Evolutionary conservation across 1,140 invertebrate species (phyloP), one percentile per base, ranked within the genome.

Genomic region (Acyrthosiphon pisum): DNA sequence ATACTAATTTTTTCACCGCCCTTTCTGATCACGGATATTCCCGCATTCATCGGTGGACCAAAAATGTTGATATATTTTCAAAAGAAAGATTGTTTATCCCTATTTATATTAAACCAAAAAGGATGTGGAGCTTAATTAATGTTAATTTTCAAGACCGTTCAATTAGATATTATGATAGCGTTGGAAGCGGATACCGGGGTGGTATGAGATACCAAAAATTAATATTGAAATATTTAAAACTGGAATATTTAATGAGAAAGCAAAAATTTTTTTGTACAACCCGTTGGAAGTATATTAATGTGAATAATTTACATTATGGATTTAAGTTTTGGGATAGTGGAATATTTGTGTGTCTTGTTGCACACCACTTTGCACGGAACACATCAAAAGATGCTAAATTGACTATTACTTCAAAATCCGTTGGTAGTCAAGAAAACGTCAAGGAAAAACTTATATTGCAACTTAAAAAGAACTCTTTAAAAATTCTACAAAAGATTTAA

Each of bases 71-170:
- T 95, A 96, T 99, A 91, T 99, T 99, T 95, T 95, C 96, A 4
- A 96, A 97, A 94, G 97, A 99, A 94, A 95, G 98, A 22, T 95
- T 99, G 41, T 95, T 99, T 20, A 96, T 99, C 30, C 99, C 99
- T 0, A 97, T 99, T 46, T 99, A 99, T 96, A 95, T 99, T 41
- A 97, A 97, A 7, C 22, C 53, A 84, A 48, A 93, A 7, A 97
- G 99, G 94, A 99, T 99, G 95, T 99, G 99, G 99, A 99, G 98
- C 95, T 96, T 99, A 96, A 97, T 98, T 26, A 96, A 98, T 30
- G 96, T 99, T 6, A 97, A 99, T 95, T 97, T 99, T 94, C 96
- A 96, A 30, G 95, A 97, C 68, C 97, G 98, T 94, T 96, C 95
- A 1, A 97, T 99, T 14, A 95, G 96, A 44, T 99, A 99, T 95